A percentile compares a stretch with the other conserved stretches of the same genome.
These are phyloP conservation scores for Heteropelma amictum DNA, from an alignment of 2,888 invertebrate genomes.

Conservation along the genomic window DNA sequence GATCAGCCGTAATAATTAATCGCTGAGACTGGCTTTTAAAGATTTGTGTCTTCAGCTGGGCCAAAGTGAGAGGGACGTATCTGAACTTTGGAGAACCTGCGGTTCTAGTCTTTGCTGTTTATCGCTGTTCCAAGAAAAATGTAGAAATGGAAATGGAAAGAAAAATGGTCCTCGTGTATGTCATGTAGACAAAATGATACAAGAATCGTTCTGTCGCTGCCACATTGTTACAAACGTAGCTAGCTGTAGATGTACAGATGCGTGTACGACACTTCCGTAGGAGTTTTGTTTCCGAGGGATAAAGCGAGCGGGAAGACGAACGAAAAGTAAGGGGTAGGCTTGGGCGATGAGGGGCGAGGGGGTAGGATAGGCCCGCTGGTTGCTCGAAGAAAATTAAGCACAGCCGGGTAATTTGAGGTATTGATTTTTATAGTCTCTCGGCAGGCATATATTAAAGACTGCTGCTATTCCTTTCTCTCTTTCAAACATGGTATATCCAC, in stretches of 20 bases:
- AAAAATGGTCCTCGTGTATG: too few species aligned
- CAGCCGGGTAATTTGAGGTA: slow-evolving; percentile 78
- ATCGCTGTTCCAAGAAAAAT: too few species aligned
- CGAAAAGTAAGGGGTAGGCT: slow-evolving; percentile 49
- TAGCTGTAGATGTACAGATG: not conserved
- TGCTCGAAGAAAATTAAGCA: slow-evolving; percentile 77
- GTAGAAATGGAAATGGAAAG: too few species aligned
- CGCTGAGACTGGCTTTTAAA: too few species aligned
- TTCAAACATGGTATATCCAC: slow-evolving; percentile 37
- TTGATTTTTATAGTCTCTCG: slow-evolving; percentile 78
- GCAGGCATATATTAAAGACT: slow-evolving; percentile 75
- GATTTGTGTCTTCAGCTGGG: too few species aligned
- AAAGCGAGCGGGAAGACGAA: slow-evolving; percentile 36
- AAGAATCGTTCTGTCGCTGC: too few species aligned
- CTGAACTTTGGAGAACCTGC: too few species aligned
- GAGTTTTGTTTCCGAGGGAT: slow-evolving; percentile 24
- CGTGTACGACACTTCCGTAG: not conserved
- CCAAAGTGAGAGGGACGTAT: too few species aligned
- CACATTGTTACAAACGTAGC: not conserved
- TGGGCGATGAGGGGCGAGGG: slow-evolving; percentile 28
- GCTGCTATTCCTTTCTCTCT: slow-evolving; percentile 62
- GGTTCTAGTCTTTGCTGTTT: too few species aligned
- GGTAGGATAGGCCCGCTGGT: slow-evolving; percentile 62
- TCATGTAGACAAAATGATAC: too few species aligned
- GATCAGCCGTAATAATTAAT: too few species aligned